Conservation (phyloP, 2,113 vertebrate genomes). For the Triplophysa tibetana region DNA sequence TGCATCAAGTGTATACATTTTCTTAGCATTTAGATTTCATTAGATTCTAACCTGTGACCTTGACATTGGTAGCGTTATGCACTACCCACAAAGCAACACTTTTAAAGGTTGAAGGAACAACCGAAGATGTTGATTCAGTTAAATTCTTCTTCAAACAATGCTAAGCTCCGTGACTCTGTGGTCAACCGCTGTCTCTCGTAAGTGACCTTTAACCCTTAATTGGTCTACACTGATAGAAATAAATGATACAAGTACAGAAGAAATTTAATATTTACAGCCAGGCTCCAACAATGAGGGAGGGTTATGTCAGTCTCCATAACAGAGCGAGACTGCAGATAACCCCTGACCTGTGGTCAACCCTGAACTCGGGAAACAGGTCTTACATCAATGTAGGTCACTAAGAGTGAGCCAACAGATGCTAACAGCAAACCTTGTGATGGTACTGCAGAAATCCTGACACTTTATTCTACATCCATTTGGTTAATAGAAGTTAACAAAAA, state of each 20-base stretch:
- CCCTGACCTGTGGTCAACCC: slow-evolving; percentile 22
- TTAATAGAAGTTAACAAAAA: not conserved
- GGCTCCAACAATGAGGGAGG: not conserved
- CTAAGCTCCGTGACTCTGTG: too few relatives aligned
- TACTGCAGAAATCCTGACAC: not conserved
- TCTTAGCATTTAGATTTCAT: too few relatives aligned
- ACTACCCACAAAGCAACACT: too few relatives aligned
- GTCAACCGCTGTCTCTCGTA: too few relatives aligned
- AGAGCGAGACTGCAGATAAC: slow-evolving; percentile 2
- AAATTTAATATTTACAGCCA: not conserved
- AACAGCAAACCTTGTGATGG: not conserved
- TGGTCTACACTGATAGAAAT: not conserved
- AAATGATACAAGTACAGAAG: not conserved
- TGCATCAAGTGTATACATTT: too few relatives aligned
- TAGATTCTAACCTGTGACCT: too few relatives aligned
- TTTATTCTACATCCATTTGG: not conserved
- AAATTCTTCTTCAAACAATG: too few relatives aligned
- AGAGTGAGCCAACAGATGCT: not conserved
- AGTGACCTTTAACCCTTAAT: not conserved
- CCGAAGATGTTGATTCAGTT: too few relatives aligned
- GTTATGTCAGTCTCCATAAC: not conserved
- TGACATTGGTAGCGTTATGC: too few relatives aligned
- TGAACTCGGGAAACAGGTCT: not conserved
- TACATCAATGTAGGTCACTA: slow-evolving; percentile 3
- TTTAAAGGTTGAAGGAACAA: too few relatives aligned